Percentiles rank a stretch among this genome's conserved stretches.
phyloP scores from a whole-genome alignment of 92 coral and sea anemone species.

The Heliopora coerulea region DNA sequence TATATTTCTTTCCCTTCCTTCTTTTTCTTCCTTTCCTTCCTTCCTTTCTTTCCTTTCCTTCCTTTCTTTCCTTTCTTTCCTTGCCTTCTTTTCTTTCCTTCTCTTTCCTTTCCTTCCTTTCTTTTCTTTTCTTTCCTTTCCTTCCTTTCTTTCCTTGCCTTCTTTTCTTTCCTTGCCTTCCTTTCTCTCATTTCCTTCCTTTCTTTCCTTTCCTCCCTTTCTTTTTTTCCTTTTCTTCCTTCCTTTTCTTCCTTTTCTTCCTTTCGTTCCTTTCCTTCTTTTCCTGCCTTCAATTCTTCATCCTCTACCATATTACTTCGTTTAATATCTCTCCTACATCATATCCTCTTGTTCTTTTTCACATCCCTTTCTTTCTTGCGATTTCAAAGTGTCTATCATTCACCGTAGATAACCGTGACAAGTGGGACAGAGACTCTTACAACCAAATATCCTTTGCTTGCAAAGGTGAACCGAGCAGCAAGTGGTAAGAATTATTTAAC shows the following conservation, averaged over 20 bases:
- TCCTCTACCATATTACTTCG: too few relatives aligned
- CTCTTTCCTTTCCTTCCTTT: not conserved
- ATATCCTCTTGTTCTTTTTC: not conserved
- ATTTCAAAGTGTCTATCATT: not conserved
- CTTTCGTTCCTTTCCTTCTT: not conserved
- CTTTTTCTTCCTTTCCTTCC: too few relatives aligned
- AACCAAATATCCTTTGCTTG: slow-evolving; percentile 69
- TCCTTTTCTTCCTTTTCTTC: not conserved
- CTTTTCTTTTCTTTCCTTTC: not conserved
- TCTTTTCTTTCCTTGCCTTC: too few relatives aligned
- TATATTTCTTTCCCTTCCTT: not conserved
- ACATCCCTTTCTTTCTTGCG: too few relatives aligned
- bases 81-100: too few relatives aligned
- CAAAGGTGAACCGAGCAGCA: slow-evolving; percentile 88
- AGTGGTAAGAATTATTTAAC: slow-evolving; percentile 68
- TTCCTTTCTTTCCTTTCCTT: not conserved
- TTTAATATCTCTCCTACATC: too few relatives aligned
- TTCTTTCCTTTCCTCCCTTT: not conserved
- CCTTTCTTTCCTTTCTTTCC: not conserved
- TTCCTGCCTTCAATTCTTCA: not conserved
- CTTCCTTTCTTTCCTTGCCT: not conserved
- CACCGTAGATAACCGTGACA: slow-evolving; percentile 57
- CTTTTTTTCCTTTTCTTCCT: too few relatives aligned
- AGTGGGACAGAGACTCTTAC: slow-evolving; percentile 53
- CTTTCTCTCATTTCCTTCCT: not conserved